Conservation (phyloP, 2,888 invertebrate species). For the Eristalinus sepulchralis region DNA sequence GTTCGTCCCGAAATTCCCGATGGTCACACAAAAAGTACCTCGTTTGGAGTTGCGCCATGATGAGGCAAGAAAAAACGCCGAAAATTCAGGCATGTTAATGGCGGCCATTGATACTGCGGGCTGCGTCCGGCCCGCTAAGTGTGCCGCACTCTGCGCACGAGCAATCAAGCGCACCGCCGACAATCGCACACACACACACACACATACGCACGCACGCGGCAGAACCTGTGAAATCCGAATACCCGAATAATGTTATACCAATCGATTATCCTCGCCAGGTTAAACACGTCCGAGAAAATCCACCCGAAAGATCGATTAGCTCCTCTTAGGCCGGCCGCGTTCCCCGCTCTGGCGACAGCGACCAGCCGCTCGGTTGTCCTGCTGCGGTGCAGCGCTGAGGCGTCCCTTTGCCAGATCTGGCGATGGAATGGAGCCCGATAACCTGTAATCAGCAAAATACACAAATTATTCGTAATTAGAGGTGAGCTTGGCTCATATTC, state of each 20-base stretch:
- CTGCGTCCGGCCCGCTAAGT: neutral
- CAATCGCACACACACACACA: neutral
- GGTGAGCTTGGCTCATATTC: neutral
- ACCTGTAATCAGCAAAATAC: conserved; percentile 59
- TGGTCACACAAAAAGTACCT: conserved; percentile 48
- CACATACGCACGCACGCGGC: neutral
- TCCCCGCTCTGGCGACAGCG: conserved; percentile 2
- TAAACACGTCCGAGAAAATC: conserved; percentile 53
- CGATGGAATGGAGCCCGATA: conserved; percentile 24
- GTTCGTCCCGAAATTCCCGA: conserved; percentile 36
- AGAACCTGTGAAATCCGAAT: conserved; percentile 60
- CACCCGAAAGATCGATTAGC: conserved; percentile 61
- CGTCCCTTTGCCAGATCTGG: neutral
- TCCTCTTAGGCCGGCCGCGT: neutral
- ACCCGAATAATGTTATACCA: conserved; percentile 51
- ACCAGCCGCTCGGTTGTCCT: neutral
- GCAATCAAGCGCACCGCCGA: conserved; percentile 43
- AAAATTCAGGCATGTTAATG: conserved; percentile 51
- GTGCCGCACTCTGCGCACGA: neutral
- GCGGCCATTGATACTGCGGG: conserved; percentile 18
- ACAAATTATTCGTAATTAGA: conserved; percentile 61
- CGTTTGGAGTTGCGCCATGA: neutral
- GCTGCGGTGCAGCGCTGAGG: neutral
- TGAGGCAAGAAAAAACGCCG: neutral
- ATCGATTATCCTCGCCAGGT: conserved; percentile 65